Conservation (phyloP, 35 echinoderm and acorn worm species). For the Lytechinus variegatus region DNA sequence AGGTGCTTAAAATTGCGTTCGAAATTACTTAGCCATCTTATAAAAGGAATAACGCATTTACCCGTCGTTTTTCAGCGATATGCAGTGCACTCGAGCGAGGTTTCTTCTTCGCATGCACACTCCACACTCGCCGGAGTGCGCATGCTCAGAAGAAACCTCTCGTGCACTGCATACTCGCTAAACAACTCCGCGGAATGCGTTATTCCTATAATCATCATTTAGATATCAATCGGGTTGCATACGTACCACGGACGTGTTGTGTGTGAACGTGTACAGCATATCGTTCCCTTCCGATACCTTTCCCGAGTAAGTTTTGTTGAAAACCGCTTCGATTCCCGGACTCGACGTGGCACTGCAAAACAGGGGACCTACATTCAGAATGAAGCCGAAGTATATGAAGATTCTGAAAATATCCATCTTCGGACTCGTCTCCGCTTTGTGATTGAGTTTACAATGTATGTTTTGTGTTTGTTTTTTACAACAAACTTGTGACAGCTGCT, state of each 20-base stretch:
- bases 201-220: no score
- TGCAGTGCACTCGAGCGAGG: no score
- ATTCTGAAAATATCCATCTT: neutral
- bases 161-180: no score
- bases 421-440: neutral
- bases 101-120: no score
- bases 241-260: neutral
- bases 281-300: neutral
- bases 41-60: no score
- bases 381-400: neutral
- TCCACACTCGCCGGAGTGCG: no score
- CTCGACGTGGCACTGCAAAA: conserved; percentile 4
- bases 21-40: no score
- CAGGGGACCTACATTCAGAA: neutral
- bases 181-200: no score
- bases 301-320: neutral
- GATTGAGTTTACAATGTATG: neutral
- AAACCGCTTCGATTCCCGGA: neutral
- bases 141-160: no score
- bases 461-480: neutral
- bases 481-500: neutral
- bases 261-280: neutral
- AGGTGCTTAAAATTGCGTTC: no score
- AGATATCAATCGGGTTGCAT: no score
- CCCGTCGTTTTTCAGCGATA: no score